Base-by-base conservation (phyloP, 2,888 invertebrate species). In the Hemistola chrysoprasaria region DNA sequence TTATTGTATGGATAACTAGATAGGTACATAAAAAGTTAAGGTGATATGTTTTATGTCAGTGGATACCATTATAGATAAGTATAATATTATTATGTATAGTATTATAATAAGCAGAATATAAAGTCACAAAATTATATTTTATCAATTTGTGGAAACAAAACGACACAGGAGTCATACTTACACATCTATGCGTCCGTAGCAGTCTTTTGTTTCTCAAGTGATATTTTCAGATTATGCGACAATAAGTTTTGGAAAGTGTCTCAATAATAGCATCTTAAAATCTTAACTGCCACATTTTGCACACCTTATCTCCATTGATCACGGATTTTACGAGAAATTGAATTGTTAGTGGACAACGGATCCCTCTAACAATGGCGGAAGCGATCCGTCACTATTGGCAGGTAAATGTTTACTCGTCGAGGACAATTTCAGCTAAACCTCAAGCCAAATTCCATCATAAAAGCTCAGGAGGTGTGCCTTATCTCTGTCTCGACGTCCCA, bases 361-460 rank as follows among this genome's bases (percentile, higher is more conserved):
- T 26, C 11, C 16, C 11, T 23, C 9, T 26, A 27, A 57, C 63
- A 71, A 70, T 63, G 55, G 58, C 65, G 73, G 76, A 76, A 75
- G 62, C 71, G 65, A 84, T 86, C 68, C 62, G 78, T 87, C 81
- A 86, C 68, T 72, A 75, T 78, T 78, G 83, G 66, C 87, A 85
- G 84, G 84, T 86, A 84, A 76, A 78, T 79, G 78, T 82, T 85
- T 82, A 78, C 77, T 69, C 16, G 3, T n/a, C 65, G 72, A 64
- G 76, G 71, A 74, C 83, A 80, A 83, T 86, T 80, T 77, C 70
- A 73, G 78, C 68, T 78, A 82, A 84, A 80, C 77, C 72, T 78
- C 78, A 65, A 72, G 73, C 69, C 75, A 72, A 79, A 79, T 79
- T 72, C 74, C 67, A 65, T 79, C 72, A 78, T 70, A 75, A 76